Conservation (phyloP, 1,140 invertebrate genomes). For the Neotoxoptera formosana region DNA sequence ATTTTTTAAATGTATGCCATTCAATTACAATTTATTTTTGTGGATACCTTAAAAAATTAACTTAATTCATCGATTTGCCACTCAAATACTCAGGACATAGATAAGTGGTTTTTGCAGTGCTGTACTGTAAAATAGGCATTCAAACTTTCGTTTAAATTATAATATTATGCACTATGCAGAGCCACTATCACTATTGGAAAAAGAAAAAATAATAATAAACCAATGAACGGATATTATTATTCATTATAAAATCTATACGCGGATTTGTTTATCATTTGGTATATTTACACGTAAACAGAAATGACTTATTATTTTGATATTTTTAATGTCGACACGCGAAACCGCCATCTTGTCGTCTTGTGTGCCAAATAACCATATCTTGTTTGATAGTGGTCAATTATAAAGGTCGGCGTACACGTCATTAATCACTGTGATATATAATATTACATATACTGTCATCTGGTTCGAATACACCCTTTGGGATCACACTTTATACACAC, state of each 20-base stretch:
- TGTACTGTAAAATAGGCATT: neutral
- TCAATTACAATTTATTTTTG: neutral
- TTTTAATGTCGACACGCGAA: neutral
- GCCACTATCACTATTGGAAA: neutral
- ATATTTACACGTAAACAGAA: neutral
- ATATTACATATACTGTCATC: neutral
- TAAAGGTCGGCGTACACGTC: neutral
- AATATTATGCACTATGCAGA: neutral
- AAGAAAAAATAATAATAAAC: neutral
- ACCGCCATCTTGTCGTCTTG: neutral
- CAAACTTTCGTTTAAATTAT: neutral
- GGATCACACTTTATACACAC: neutral
- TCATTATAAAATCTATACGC: neutral
- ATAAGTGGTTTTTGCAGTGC: neutral
- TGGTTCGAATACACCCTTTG: conserved; percentile 12
- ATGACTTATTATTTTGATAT: neutral
- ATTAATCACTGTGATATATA: conserved; percentile 6
- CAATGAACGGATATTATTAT: neutral
- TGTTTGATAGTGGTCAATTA: conserved; percentile 8
- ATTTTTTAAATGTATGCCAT: neutral
- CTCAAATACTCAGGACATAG: neutral
- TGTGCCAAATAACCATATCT: neutral
- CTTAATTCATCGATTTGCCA: neutral
- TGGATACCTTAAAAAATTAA: neutral
- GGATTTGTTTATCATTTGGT: neutral